phyloP scores from a whole-genome alignment of 2,113 vertebrate species.

The Meleagris gallopavo region DNA sequence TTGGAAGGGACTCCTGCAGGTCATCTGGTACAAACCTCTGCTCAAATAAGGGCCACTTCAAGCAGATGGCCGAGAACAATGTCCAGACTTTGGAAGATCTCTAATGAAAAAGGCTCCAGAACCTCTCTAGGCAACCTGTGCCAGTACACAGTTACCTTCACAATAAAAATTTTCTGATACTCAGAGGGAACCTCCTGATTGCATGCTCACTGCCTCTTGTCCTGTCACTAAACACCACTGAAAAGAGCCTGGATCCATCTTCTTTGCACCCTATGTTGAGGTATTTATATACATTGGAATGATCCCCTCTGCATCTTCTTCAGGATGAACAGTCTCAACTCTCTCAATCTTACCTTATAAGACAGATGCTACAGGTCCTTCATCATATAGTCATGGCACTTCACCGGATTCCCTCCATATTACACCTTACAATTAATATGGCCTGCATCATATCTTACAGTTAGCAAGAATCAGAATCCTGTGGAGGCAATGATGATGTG shows the following conservation, averaged over 20 bases:
- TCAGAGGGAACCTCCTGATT: neutral
- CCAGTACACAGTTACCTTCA: neutral
- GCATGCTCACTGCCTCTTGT: neutral
- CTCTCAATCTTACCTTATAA: neutral
- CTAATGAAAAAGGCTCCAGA: neutral
- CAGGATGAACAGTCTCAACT: neutral
- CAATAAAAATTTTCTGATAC: neutral
- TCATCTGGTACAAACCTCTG: neutral
- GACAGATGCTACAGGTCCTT: neutral
- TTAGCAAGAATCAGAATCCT: neutral
- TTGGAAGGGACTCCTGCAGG: neutral
- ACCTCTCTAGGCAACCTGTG: neutral
- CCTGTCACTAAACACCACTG: neutral
- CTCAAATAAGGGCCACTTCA: neutral
- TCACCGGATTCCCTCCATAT: neutral
- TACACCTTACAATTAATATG: neutral
- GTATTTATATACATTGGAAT: neutral
- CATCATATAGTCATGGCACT: neutral
- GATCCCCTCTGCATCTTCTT: neutral
- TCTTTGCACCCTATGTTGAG: too few species aligned
- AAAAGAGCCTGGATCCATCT: neutral
- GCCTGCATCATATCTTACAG: neutral
- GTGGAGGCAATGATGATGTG: neutral
- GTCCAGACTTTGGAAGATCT: neutral
- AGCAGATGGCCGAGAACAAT: neutral